These are phyloP conservation scores for Dipodomys ordii DNA, from an alignment of 2,113 vertebrate species.

Conservation along the genomic window DNA sequence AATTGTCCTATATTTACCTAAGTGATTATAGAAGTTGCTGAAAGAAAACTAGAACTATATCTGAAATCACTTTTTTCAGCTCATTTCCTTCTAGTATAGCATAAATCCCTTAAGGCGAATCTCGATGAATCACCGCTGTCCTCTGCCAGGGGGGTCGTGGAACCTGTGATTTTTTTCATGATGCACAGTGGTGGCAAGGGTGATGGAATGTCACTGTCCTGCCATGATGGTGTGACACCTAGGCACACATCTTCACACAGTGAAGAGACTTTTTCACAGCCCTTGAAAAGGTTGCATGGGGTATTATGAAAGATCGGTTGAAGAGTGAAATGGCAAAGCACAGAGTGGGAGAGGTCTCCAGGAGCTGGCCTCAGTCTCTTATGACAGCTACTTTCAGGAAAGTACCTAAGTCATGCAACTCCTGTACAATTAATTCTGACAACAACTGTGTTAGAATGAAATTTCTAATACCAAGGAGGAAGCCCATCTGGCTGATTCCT, in stretches of 20 bases:
- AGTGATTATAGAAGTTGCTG: not conserved
- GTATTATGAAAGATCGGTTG: not conserved
- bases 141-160: not conserved
- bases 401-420: too few relatives aligned
- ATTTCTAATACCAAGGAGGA: rapidly evolving
- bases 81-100: not conserved
- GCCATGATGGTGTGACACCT: too few relatives aligned
- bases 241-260: too few relatives aligned
- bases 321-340: rapidly evolving
- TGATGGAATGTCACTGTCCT: not conserved
- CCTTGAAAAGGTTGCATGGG: too few relatives aligned
- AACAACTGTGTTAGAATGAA: not conserved
- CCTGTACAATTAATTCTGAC: not conserved
- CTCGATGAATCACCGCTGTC: rapidly evolving
- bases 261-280: too few relatives aligned
- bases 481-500: not conserved
- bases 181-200: not conserved
- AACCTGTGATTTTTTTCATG: not conserved
- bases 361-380: not conserved
- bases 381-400: not conserved
- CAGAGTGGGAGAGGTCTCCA: not conserved
- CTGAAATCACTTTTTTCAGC: not conserved
- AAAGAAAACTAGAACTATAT: not conserved
- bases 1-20: not conserved
- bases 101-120: not conserved